Evolutionary conservation across 35 echinoderm and acorn worm genomes (phyloP).

Genomic region (Amphiura filiformis): DNA sequence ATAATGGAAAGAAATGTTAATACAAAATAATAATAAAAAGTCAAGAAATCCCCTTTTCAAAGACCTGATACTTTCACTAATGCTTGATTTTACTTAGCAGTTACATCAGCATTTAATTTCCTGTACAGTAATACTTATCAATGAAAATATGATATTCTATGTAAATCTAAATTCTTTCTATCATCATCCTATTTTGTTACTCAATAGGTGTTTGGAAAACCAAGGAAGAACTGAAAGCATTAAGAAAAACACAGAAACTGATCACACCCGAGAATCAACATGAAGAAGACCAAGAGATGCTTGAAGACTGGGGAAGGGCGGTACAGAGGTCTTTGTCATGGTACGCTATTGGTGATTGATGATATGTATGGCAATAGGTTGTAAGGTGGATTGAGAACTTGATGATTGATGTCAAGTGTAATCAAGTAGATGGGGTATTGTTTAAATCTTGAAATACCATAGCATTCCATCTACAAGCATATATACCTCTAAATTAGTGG

Average conservation of each 20-base stretch:
- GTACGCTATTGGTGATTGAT: slow-evolving; percentile 26
- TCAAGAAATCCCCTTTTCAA: no score
- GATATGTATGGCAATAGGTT: no score
- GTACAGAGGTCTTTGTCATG: slow-evolving; percentile 49
- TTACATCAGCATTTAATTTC: background rate
- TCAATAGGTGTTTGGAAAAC: slow-evolving; percentile 73
- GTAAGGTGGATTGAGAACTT: no score
- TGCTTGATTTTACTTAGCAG: background rate
- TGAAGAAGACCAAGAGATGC: slow-evolving; percentile 2
- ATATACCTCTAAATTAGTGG: no score
- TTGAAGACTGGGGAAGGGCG: slow-evolving; percentile 52
- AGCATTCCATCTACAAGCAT: no score
- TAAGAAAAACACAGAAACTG: slow-evolving; percentile 34
- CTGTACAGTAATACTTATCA: background rate
- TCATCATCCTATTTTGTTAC: no score
- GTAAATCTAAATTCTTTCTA: no score
- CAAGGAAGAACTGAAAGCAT: slow-evolving; percentile 58
- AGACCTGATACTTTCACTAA: background rate
- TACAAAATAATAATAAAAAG: no score
- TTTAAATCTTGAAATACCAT: no score
- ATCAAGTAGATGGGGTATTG: no score
- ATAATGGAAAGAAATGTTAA: no score
- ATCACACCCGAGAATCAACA: slow-evolving; percentile 28
- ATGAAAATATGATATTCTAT: background rate
- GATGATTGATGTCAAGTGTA: no score